A percentile compares a stretch with the other conserved stretches of the same genome.
phyloP scores from a whole-genome alignment of 2,888 invertebrate genomes.

The Polymixis lichenea region DNA sequence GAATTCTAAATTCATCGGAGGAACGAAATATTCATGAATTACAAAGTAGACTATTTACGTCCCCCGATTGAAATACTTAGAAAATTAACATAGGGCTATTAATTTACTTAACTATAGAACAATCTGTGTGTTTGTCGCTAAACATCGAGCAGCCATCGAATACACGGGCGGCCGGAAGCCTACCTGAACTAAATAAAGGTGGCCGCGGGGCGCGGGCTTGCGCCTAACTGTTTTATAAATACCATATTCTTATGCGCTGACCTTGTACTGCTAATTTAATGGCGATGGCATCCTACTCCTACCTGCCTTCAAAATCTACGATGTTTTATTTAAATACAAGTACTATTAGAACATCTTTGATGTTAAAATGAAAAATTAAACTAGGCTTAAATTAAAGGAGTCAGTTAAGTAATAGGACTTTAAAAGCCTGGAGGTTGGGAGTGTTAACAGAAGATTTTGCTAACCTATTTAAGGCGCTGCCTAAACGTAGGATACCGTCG shows the following conservation, averaged over 20 bases:
- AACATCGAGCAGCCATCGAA: slow-evolving; percentile 35
- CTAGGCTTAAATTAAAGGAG: neutral
- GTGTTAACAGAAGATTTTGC: neutral
- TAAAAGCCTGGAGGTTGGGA: neutral
- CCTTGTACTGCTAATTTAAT: slow-evolving; percentile 58
- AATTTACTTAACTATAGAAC: slow-evolving; percentile 37
- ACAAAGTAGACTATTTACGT: slow-evolving; percentile 7
- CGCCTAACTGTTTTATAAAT: slow-evolving; percentile 66
- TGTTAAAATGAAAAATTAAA: neutral
- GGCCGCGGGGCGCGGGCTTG: slow-evolving; percentile 46
- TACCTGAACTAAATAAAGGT: slow-evolving; percentile 68
- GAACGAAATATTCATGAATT: slow-evolving; percentile 5
- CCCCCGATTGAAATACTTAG: neutral
- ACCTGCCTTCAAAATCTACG: slow-evolving; percentile 47
- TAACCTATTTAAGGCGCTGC: too few species aligned
- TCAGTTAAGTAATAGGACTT: neutral
- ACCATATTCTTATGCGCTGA: slow-evolving; percentile 63
- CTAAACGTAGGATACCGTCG: too few species aligned
- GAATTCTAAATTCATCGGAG: neutral
- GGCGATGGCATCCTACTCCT: slow-evolving; percentile 50
- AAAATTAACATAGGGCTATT: slow-evolving; percentile 43
- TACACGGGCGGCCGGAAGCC: slow-evolving; percentile 61
- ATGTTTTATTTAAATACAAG: slow-evolving; percentile 15
- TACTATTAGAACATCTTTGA: neutral
- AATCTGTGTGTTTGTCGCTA: slow-evolving; percentile 46